Base-by-base conservation (phyloP, 2,888 invertebrate genomes). In the Belgica antarctica region DNA sequence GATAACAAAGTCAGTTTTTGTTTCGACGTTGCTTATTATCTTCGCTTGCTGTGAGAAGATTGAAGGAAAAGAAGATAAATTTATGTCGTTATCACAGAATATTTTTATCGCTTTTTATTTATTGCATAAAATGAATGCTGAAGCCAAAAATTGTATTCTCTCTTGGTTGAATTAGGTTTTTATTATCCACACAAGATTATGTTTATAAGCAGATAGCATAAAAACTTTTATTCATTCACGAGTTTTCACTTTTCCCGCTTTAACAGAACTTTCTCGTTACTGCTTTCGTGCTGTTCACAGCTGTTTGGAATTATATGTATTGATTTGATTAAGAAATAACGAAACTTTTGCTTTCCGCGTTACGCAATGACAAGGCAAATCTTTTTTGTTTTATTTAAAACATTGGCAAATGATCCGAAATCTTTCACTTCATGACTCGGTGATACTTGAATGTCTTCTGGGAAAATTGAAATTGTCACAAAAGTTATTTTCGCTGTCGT, bases 51-150 rank as follows among this genome's bases (percentile, higher is more conserved):
- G 34, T 12, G 34, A 31, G 34, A n/a, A n/a, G n/a, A n/a, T 34
- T 12, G 34, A n/a, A 15, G 41, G 10, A 10, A 10, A 15, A 41
- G 41, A 34, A 41, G 52, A 52, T 52, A 52, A 52, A 17, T n/a
- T n/a, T n/a, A n/a, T 52, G 52, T 52, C 52, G 7, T 22, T 19
- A 52, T 52, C 52, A 52, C 41, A n/a, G n/a, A 52, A 52, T 46
- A 46, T 52, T 52, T 22, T 52, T 22, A 52, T 52, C 52, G 17
- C 19, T 52, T 22, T 12, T 66, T 66, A 66, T 66, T 66, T 66
- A 66, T 66, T 41, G 47, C 46, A 46, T 47, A 47, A 47, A 66
- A 46, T 66, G 65, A 63, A 52, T 4, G 46, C 15, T 15, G 17
- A 41, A 52, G 52, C n/a, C 22, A 52, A 52, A 22, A 52, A 31